Percentiles rank a stretch among this genome's conserved stretches.
These are phyloP conservation scores for Himalopsyche anomala DNA, from an alignment of 2,888 invertebrate genomes.

Conservation along the genomic window DNA sequence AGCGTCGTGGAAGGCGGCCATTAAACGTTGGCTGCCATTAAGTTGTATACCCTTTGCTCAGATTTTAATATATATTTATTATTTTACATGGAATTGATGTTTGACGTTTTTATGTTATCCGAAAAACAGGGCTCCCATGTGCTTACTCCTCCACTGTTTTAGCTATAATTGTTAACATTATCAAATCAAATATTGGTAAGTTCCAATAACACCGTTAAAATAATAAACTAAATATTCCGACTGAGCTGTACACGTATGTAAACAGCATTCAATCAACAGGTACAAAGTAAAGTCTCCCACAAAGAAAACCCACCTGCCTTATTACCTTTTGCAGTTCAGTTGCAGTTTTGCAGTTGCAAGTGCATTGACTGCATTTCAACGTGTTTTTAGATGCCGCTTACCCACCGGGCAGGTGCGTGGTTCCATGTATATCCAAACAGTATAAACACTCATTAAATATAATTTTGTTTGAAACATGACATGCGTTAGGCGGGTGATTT, in stretches of 20 bases:
- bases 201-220: neutral
- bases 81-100: too few relatives aligned
- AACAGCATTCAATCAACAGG: neutral
- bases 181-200: too few relatives aligned
- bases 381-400: neutral
- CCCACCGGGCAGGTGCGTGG: slow-evolving; percentile 1
- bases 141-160: too few relatives aligned
- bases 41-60: too few relatives aligned
- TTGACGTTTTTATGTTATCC: too few relatives aligned
- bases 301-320: slow-evolving; percentile 26
- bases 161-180: too few relatives aligned
- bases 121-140: too few relatives aligned
- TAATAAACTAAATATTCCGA: neutral
- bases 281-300: neutral
- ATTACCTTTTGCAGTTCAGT: neutral
- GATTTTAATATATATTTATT: too few relatives aligned
- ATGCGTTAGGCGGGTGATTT: neutral
- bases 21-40: too few relatives aligned
- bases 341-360: slow-evolving; percentile 6
- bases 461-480: neutral
- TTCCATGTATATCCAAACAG: neutral
- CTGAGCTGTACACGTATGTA: neutral
- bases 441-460: neutral
- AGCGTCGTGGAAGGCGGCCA: too few relatives aligned
- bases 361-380: slow-evolving; percentile 13